Percentiles rank a stretch among this genome's conserved stretches.
Evolutionary conservation across 2,113 vertebrate species (phyloP).

Genomic region (Megaleporinus macrocephalus): DNA sequence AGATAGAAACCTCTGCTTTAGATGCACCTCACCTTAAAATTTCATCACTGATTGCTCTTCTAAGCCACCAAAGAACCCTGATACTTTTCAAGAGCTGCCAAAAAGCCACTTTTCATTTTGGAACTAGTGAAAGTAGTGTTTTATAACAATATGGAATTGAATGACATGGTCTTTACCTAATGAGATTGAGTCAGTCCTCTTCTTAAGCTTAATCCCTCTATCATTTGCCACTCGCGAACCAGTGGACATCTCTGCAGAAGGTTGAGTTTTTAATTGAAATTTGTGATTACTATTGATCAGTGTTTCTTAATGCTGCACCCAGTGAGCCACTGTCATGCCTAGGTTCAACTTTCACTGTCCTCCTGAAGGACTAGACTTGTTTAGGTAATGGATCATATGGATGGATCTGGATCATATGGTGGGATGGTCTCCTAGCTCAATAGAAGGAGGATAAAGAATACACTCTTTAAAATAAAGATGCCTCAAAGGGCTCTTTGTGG

Average conservation of each 20-base stretch:
- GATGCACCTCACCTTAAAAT: not conserved
- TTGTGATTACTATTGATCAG: not conserved
- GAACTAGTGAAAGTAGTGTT: not conserved
- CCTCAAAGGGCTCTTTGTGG: too few species aligned
- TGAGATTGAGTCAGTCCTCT: constrained; percentile 39
- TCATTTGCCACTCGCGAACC: not conserved
- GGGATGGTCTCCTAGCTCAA: too few species aligned
- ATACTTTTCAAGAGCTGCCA: not conserved
- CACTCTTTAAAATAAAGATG: too few species aligned
- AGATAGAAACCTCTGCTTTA: not conserved
- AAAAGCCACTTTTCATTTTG: not conserved
- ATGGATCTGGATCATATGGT: too few species aligned
- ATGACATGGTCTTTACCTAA: constrained; percentile 17
- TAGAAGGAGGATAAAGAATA: too few species aligned
- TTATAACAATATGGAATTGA: constrained; percentile 25
- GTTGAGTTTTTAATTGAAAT: not conserved
- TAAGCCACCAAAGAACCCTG: not conserved
- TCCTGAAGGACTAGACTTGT: too few species aligned
- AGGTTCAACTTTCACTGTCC: too few species aligned
- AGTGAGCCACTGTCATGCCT: too few species aligned
- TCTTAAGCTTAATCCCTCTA: constrained; percentile 23
- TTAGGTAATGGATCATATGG: too few species aligned
- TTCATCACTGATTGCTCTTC: not conserved
- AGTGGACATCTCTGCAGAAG: not conserved
- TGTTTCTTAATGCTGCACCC: not conserved